Evolutionary conservation across 2,888 invertebrate genomes (phyloP), one percentile per base, ranked within the genome.

Genomic region (Cenopis cana): DNA sequence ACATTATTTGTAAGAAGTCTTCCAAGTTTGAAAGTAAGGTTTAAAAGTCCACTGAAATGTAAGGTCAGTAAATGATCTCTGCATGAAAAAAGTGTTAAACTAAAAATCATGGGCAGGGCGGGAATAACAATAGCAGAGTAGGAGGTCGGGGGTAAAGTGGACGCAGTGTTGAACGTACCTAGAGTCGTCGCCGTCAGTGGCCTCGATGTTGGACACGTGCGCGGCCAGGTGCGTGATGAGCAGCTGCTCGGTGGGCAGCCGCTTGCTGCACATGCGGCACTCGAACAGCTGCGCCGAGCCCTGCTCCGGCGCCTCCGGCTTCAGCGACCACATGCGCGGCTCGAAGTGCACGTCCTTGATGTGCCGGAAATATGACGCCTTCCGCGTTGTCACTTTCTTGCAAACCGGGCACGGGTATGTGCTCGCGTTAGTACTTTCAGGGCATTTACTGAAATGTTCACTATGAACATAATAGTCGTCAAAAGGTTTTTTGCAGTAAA

Each of bases 171-270:
- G 33, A 50, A 18, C 49, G 17, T 84, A 91, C 90, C 89, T 85
- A 33, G 87, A 88, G 18, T 87, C 86, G 6, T 83, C 87, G 33
- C 86, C 87, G 33, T 69, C 80, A 5, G 66, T 75, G 17, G 86
- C 87, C 11, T 90, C 89, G 8, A 85, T 83, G 65, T 88, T 85
- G 2, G 91, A 85, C 82, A 93, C 88, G 73, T 94, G 94, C 14
- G 85, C 86, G 0, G 92, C 89, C 20, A 94, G 77, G 74, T 94
- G 94, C 67, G 81, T 83, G 66, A 93, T 89, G 18, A 94, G 84
- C 69, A 79, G 75, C 11, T 87, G 89, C 73, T 93, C 92, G 5
- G 87, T 81, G 5, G 83, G 74, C 52, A 93, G 78, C 74, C 85
- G 86, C 78, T 86, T 86, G 61, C 73, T 80, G 73, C 94, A 94